A percentile compares a stretch with the other conserved stretches of the same genome.
Evolutionary conservation across 2,888 invertebrate genomes (phyloP).

Genomic region (Imbricaverruca yamaguchii): DNA sequence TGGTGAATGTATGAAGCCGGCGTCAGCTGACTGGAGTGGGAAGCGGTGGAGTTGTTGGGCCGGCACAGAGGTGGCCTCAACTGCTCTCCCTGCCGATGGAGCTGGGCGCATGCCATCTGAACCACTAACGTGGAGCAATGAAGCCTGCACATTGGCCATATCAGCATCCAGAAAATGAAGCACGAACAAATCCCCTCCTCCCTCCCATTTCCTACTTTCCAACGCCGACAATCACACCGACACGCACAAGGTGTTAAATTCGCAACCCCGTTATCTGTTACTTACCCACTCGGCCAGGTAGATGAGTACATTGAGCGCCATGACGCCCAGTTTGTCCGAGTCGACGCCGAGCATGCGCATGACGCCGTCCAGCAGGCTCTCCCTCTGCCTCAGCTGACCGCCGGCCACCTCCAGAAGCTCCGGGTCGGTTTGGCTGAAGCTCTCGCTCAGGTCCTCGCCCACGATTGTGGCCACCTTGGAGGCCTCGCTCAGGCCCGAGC

Average conservation of each 20-base stretch:
- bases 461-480: slow-evolving; percentile 28
- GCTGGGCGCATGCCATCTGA: too few species aligned
- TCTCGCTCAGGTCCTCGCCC: slow-evolving; percentile 29
- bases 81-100: too few species aligned
- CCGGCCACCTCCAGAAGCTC: slow-evolving; percentile 20
- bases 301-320: slow-evolving; percentile 72
- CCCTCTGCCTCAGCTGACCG: slow-evolving; percentile 29
- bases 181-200: too few species aligned
- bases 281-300: slow-evolving; percentile 76
- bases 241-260: background rate
- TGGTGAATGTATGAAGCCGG: too few species aligned
- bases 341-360: slow-evolving; percentile 61
- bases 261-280: slow-evolving; percentile 26
- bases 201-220: background rate
- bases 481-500: slow-evolving; percentile 27
- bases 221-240: background rate
- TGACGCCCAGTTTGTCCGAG: slow-evolving; percentile 65
- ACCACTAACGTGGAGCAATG: too few species aligned
- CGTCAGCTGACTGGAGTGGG: too few species aligned
- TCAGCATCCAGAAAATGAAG: too few species aligned
- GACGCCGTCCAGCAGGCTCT: slow-evolving; percentile 36
- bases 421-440: slow-evolving; percentile 24
- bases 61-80: too few species aligned
- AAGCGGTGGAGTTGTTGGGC: too few species aligned
- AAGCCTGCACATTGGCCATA: too few species aligned